Conservation (phyloP, 2,113 vertebrate species). For the Carlito syrichta region DNA sequence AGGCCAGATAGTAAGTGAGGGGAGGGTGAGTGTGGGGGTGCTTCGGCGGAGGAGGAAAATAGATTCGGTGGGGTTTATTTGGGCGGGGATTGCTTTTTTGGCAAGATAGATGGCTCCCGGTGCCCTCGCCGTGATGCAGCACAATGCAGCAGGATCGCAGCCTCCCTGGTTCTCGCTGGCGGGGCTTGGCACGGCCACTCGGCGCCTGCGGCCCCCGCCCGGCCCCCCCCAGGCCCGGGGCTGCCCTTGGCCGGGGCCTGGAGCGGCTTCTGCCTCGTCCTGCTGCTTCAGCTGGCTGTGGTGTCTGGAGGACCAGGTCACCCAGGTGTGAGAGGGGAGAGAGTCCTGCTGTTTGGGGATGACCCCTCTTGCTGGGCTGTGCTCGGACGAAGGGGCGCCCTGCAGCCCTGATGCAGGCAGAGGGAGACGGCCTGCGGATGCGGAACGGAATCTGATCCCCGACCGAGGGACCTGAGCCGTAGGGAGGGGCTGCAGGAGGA, state of each 20-base stretch:
- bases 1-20: neutral
- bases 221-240: slow-evolving; percentile 74
- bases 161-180: slow-evolving; percentile 25
- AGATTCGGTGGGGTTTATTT: neutral
- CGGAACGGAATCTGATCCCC: slow-evolving; percentile 32
- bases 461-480: neutral
- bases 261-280: neutral
- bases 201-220: slow-evolving; percentile 62
- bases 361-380: neutral
- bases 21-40: neutral
- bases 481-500: slow-evolving; percentile 67
- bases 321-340: neutral
- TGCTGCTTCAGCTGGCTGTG: neutral
- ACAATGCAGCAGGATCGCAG: slow-evolving; percentile 73
- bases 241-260: slow-evolving; percentile 10
- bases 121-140: slow-evolving; percentile 76
- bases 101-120: slow-evolving; percentile 66
- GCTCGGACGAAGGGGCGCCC: slow-evolving; percentile 11
- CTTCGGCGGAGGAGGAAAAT: neutral
- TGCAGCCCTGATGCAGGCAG: slow-evolving; percentile 70
- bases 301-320: neutral
- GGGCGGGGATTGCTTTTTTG: slow-evolving; percentile 46
- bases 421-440: slow-evolving; percentile 52
- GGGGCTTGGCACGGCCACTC: slow-evolving; percentile 64
- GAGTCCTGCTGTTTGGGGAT: neutral